Conservation (phyloP, 2,113 vertebrate species). For the Tursiops truncatus region DNA sequence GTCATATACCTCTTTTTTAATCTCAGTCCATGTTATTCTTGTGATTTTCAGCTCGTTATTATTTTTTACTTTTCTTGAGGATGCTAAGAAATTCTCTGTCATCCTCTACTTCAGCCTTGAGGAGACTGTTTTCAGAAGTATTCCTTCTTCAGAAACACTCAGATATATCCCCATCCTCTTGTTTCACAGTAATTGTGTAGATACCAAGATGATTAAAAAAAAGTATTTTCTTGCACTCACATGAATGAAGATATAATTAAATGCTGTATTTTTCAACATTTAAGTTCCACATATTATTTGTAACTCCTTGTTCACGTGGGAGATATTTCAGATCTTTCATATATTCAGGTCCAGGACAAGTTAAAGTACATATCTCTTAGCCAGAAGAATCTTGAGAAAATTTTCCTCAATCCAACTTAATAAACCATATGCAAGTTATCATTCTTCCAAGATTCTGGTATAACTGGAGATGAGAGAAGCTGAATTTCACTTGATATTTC, state of each 20-base stretch:
- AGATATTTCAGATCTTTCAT: not conserved
- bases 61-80: not conserved
- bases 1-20: not conserved
- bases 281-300: not conserved
- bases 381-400: not conserved
- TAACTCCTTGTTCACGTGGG: not conserved
- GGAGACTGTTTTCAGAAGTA: not conserved
- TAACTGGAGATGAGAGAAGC: not conserved
- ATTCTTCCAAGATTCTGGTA: not conserved
- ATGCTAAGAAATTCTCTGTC: not conserved
- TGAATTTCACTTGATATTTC: not conserved
- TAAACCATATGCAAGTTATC: not conserved
- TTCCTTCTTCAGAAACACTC: not conserved
- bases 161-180: not conserved
- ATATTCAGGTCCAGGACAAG: not conserved
- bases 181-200: not conserved
- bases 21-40: not conserved
- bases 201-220: not conserved
- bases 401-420: not conserved
- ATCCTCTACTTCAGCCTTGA: not conserved
- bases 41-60: not conserved
- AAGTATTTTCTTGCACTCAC: not conserved
- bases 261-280: not conserved
- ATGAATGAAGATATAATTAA: not conserved
- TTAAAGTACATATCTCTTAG: not conserved